Evolutionary conservation across 2,113 vertebrate genomes (phyloP).

Genomic region (Nycticryphes semicollaris): DNA sequence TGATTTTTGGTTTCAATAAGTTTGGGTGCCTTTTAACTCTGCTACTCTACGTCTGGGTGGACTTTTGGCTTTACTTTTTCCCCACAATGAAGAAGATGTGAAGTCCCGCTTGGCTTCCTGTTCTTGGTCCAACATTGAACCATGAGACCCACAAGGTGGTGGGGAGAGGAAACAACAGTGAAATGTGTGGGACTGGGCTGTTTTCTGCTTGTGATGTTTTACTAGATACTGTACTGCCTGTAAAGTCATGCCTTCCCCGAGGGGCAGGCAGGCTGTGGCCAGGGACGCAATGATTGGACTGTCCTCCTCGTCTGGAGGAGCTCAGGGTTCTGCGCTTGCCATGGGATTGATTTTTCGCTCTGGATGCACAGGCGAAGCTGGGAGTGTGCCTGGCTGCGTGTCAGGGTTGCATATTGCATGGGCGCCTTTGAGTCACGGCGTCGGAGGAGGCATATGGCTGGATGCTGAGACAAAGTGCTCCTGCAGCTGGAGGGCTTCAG

Average conservation of each 20-base stretch:
- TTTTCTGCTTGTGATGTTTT: background rate
- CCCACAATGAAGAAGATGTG: background rate
- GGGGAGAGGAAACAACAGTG: background rate
- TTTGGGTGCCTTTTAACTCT: background rate
- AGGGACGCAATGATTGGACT: background rate
- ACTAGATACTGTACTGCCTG: background rate
- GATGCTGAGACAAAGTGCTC: constrained; percentile 9
- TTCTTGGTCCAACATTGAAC: background rate
- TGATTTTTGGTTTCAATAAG: constrained; percentile 11
- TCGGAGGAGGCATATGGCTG: background rate
- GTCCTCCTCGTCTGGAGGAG: background rate
- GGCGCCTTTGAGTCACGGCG: background rate
- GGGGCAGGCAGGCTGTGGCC: background rate
- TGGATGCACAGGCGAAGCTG: background rate
- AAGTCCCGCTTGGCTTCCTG: background rate
- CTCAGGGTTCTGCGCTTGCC: background rate
- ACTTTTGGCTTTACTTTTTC: background rate
- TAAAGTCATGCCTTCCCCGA: background rate
- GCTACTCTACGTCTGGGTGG: background rate
- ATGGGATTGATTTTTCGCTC: background rate
- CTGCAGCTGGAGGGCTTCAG: background rate
- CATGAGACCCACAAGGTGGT: background rate
- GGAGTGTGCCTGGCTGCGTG: background rate
- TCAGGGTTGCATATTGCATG: background rate
- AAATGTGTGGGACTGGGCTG: background rate